Evolutionary conservation across 1,140 invertebrate species (phyloP).

Genomic region (Drosophila biarmipes): DNA sequence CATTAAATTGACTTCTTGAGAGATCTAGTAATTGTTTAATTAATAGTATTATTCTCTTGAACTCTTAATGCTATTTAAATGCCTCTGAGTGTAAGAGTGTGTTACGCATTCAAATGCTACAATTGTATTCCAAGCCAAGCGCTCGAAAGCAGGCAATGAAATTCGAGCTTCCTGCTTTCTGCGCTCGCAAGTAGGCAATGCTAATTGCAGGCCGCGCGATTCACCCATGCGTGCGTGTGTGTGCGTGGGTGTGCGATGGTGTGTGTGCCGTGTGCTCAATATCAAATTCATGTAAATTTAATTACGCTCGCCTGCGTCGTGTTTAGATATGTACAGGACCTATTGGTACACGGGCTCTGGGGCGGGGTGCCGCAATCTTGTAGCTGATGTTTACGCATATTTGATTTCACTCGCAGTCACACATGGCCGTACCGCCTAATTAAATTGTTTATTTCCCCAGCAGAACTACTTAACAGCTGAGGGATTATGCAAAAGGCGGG

Average conservation of each 20-base stretch:
- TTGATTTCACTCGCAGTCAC: constrained; percentile 59
- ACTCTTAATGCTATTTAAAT: neutral
- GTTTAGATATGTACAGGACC: constrained; percentile 43
- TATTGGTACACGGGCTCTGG: neutral
- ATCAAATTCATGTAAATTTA: constrained; percentile 82
- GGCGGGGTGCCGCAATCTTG: constrained; percentile 27
- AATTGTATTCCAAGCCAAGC: constrained; percentile 21
- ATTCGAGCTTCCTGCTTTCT: constrained; percentile 28
- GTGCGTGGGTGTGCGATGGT: constrained; percentile 11
- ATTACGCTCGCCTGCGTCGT: constrained; percentile 76
- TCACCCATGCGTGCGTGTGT: constrained; percentile 10
- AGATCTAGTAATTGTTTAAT: too few relatives aligned
- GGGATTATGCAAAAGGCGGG: constrained; percentile 31
- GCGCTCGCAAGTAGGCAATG: constrained; percentile 56
- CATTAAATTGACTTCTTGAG: too few relatives aligned
- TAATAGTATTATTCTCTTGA: too few relatives aligned
- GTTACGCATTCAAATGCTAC: constrained; percentile 42
- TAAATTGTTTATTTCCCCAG: constrained; percentile 59
- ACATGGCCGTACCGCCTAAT: constrained; percentile 49
- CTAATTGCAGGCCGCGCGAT: constrained; percentile 59
- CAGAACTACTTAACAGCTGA: constrained; percentile 47
- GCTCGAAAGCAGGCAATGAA: constrained; percentile 48
- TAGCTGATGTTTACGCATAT: constrained; percentile 71
- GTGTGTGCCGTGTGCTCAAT: constrained; percentile 58
- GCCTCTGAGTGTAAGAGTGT: constrained; percentile 4